Evolutionary conservation across 1,140 invertebrate species (phyloP), one percentile per base, ranked within the genome.

Genomic region (Gonioctena quinquepunctata): DNA sequence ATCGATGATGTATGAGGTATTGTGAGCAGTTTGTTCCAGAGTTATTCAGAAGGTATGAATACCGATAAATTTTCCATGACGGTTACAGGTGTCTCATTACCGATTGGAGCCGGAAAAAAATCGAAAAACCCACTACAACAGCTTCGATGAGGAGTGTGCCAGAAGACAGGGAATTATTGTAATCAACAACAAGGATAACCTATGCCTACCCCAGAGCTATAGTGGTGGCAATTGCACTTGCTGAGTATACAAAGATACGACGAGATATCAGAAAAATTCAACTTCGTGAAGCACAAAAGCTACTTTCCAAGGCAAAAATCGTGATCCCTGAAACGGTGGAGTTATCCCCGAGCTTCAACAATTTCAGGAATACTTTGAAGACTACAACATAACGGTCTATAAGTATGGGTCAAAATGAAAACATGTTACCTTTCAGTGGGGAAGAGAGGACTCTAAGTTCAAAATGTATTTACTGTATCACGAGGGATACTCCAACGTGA

Each of bases 221-320:
- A 3, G 57, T 60, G 13, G 57, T 68, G 2, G 57, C 66, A 5
- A 68, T 28, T 4, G 66, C 66, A 4, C 2, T 13, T 21, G 54
- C 54, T 21, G 19, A 48, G 2, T 60, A 42, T 48, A 11, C 13
- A n/a, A 68, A 60, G 26, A 22, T 60, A 3, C 13, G 66, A 8
- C 27, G 56, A 60, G 66, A 68, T 19, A 48, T 48, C 13, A 54
- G 42, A 21, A 48, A 59, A 25, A n/a, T 48, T n/a, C 54, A 60
- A 23, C 21, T 27, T 16, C 4, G 2, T 2, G 22, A 13, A 26
- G 42, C 57, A 1, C 2, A 0, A 5, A n/a, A 33, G 21, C 42
- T 59, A 0, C 2, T 68, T 19, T 5, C 8, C 33, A 18, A 7
- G 13, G 16, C 50, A 11, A 54, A 18, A n/a, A 18, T 54, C 8